These are phyloP conservation scores for Xiphophorus birchmanni DNA, from an alignment of 2,797 vertebrate species.

Conservation along the genomic window DNA sequence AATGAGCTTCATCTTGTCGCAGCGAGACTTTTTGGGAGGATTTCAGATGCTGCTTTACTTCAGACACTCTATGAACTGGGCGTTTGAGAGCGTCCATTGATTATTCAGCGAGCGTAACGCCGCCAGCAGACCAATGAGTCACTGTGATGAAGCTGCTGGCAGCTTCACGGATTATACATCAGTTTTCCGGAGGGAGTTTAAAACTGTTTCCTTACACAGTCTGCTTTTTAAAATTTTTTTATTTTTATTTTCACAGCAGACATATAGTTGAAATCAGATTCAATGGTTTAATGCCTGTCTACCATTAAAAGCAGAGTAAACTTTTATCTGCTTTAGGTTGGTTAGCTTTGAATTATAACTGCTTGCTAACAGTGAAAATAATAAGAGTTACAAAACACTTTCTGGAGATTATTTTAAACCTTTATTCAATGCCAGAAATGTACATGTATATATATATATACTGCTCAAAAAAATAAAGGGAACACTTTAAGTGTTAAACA, in stretches of 20 bases:
- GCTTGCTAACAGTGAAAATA: not conserved
- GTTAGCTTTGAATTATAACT: not conserved
- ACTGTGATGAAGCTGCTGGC: slow-evolving; percentile 32
- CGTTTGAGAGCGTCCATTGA: slow-evolving; percentile 34
- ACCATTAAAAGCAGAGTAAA: not conserved
- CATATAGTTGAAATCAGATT: not conserved
- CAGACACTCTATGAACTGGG: slow-evolving; percentile 2
- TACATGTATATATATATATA: not conserved
- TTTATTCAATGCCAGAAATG: not conserved
- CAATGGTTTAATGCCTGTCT: no score
- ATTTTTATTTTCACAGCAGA: not conserved
- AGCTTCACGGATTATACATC: slow-evolving; percentile 27
- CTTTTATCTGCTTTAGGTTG: not conserved
- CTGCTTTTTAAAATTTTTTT: no score
- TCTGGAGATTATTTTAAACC: not conserved
- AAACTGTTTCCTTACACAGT: not conserved
- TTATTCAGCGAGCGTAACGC: slow-evolving; percentile 37
- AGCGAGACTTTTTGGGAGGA: slow-evolving; percentile 9
- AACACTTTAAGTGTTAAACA: no score
- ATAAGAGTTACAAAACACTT: no score
- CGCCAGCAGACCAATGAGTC: slow-evolving; percentile 36
- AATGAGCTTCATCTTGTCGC: slow-evolving; percentile 20
- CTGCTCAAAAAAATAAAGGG: no score
- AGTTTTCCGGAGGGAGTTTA: slow-evolving; percentile 1
- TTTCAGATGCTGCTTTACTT: not conserved